Conservation (phyloP, 2,888 invertebrate genomes). For the Entomobrya multifasciata region DNA sequence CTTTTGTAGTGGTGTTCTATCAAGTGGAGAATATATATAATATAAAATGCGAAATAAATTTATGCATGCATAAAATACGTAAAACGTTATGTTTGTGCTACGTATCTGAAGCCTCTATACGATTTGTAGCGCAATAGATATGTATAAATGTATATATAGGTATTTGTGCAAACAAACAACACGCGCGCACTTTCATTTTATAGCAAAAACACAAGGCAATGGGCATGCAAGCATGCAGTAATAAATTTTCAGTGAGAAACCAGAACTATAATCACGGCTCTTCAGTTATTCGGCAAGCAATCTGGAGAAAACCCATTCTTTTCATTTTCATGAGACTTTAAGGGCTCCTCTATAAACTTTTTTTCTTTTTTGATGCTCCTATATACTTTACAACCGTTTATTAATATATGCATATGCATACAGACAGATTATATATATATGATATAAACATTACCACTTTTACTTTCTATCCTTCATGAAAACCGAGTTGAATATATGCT, state of each 20-base stretch:
- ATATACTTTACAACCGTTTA: too few species aligned
- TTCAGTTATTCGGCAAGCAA: slow-evolving; percentile 65
- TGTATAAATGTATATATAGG: background rate
- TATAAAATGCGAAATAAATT: background rate
- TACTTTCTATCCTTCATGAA: background rate
- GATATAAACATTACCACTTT: background rate
- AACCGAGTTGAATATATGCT: slow-evolving; percentile 14
- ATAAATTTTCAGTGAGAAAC: slow-evolving; percentile 65
- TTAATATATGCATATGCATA: too few species aligned
- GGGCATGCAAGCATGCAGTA: slow-evolving; percentile 60
- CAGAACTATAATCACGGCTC: slow-evolving; percentile 67
- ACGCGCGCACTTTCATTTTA: slow-evolving; percentile 39
- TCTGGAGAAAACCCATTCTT: slow-evolving; percentile 60
- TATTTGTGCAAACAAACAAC: slow-evolving; percentile 10
- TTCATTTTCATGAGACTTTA: slow-evolving; percentile 68
- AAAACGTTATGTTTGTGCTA: background rate
- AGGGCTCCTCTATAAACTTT: slow-evolving; percentile 52
- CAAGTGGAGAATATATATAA: background rate
- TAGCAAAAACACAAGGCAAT: slow-evolving; percentile 36
- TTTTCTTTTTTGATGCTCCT: slow-evolving; percentile 18
- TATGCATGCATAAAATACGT: background rate
- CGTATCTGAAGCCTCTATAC: too few species aligned
- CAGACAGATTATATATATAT: too few species aligned
- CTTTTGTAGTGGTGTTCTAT: slow-evolving; percentile 1
- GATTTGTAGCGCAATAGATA: too few species aligned